Percentiles rank a stretch among this genome's conserved stretches.
These are phyloP conservation scores for Acleris holmiana DNA, from an alignment of 2,888 invertebrate genomes.

Conservation along the genomic window DNA sequence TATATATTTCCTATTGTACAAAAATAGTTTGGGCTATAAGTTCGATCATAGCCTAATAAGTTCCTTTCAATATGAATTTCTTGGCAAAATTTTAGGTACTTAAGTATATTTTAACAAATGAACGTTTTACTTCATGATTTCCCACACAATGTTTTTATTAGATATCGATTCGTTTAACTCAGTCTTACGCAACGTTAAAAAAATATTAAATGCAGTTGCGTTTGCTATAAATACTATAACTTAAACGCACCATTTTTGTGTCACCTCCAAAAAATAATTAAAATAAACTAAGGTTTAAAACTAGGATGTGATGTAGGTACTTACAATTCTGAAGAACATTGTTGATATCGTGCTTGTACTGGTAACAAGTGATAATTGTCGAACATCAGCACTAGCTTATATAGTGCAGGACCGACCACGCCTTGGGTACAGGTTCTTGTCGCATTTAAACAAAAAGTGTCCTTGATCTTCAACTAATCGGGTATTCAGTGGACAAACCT, in stretches of 20 bases:
- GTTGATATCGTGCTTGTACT: conserved; percentile 63
- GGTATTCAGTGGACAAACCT: conserved; percentile 57
- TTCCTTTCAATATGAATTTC: no score
- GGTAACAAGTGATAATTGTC: conserved; percentile 70
- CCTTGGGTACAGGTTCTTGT: conserved; percentile 60
- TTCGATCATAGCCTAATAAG: no score
- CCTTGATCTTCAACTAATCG: conserved; percentile 79
- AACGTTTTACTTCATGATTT: no score
- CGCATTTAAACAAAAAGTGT: conserved; percentile 67
- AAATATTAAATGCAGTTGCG: not conserved
- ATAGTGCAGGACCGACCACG: conserved; percentile 70
- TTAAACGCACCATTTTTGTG: no score
- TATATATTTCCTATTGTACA: no score
- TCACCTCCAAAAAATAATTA: no score
- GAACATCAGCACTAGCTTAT: conserved; percentile 59
- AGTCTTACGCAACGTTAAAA: not conserved
- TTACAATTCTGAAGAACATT: conserved; percentile 80
- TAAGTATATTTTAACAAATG: no score
- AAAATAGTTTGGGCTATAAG: no score
- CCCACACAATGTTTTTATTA: no score
- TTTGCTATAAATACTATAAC: not conserved
- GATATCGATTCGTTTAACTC: no score
- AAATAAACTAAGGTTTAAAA: no score
- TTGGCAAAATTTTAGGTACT: no score
- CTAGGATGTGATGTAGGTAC: conserved; percentile 45